Conservation (phyloP, 2,797 vertebrate genomes). For the Sparidentex hasta region DNA sequence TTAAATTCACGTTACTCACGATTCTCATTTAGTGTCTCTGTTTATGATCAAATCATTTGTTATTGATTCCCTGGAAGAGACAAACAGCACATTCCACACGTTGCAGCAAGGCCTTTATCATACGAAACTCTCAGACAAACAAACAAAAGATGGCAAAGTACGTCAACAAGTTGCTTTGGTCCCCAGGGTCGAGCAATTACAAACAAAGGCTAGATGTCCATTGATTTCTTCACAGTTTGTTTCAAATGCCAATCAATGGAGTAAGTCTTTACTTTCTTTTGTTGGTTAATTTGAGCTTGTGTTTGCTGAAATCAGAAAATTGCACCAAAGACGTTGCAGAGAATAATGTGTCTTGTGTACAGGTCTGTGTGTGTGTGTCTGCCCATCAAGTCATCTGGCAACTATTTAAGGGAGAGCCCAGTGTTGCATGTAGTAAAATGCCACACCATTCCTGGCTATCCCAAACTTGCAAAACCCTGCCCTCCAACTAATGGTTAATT, state of each 20-base stretch:
- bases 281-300: constrained; percentile 30
- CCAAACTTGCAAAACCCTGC: background rate
- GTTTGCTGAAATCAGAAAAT: constrained; percentile 24
- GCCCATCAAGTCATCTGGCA: background rate
- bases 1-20: background rate
- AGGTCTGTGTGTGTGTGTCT: background rate
- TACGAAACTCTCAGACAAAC: background rate
- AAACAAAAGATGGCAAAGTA: constrained; percentile 25
- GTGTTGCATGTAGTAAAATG: background rate
- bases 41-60: background rate
- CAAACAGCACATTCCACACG: background rate
- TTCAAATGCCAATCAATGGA: constrained; percentile 69
- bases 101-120: background rate
- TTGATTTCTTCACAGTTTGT: constrained; percentile 58
- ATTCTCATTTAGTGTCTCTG: constrained; percentile 1
- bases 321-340: constrained; percentile 20
- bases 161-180: constrained; percentile 27
- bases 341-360: background rate
- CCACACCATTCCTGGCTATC: background rate
- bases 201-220: constrained; percentile 61
- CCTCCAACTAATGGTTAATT: background rate
- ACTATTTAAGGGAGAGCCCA: background rate
- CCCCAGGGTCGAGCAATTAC: constrained; percentile 44
- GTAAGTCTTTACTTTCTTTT: constrained; percentile 49
- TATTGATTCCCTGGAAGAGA: constrained; percentile 2